Evolutionary conservation across 2,113 vertebrate species (phyloP).

Genomic region (Nibea coibor): DNA sequence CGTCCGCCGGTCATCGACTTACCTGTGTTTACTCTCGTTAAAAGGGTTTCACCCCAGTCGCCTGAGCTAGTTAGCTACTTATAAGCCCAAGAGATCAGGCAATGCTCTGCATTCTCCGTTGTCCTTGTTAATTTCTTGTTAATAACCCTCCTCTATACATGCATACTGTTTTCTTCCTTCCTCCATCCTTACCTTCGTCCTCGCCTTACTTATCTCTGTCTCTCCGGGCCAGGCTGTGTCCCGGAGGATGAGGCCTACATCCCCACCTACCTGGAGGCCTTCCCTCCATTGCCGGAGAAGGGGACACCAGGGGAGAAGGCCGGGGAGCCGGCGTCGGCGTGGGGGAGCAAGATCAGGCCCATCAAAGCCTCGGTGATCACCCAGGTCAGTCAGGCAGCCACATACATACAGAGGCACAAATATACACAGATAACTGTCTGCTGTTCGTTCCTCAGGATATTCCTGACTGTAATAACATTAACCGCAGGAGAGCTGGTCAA

Average conservation of each 20-base stretch:
- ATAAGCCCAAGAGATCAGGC: background rate
- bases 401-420: background rate
- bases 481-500: background rate
- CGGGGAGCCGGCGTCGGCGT: conserved; percentile 76
- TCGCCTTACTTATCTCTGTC: conserved; percentile 15
- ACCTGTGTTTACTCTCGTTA: background rate
- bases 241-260: conserved; percentile 85
- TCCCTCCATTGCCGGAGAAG: conserved; percentile 86
- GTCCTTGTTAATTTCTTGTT: background rate
- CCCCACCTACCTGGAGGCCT: conserved; percentile 86
- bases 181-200: background rate
- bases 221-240: conserved; percentile 78
- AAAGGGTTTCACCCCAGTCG: background rate
- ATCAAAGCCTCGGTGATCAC: conserved; percentile 86
- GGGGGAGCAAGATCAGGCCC: conserved; percentile 84
- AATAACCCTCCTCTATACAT: background rate
- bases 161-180: conserved; percentile 5
- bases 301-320: conserved; percentile 81
- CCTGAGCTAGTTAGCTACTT: background rate
- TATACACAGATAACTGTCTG: background rate
- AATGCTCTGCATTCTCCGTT: background rate
- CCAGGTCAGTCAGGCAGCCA: conserved; percentile 73
- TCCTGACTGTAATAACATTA: background rate
- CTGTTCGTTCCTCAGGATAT: background rate
- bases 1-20: background rate